Evolutionary conservation across 37 sponge, comb jelly and placozoan genomes (phyloP).

Genomic region (Spongia lamella): DNA sequence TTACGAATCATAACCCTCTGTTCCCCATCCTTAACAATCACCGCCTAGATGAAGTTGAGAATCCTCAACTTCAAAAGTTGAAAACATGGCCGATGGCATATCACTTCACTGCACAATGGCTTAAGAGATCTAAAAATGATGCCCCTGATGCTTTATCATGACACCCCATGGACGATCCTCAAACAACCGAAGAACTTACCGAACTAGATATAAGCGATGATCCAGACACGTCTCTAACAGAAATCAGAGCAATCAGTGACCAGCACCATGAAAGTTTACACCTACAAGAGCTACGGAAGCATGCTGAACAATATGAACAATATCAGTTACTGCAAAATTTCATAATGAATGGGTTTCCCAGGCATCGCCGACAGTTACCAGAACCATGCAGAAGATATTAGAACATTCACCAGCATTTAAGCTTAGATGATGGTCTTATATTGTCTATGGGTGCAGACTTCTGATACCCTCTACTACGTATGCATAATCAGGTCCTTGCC

Average conservation of each 20-base stretch:
- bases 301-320: too few species aligned
- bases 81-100: neutral
- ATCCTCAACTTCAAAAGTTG: conserved; percentile 11
- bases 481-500: neutral
- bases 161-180: neutral
- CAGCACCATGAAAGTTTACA: neutral
- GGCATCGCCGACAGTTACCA: neutral
- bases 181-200: too few species aligned
- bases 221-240: neutral
- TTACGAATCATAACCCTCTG: conserved; percentile 17
- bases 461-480: too few species aligned
- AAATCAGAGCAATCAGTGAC: neutral
- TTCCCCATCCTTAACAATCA: conserved; percentile 21
- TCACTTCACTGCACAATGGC: neutral
- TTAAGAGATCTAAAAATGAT: too few species aligned
- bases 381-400: conserved; percentile 9
- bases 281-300: too few species aligned
- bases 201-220: too few species aligned
- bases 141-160: too few species aligned
- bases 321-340: too few species aligned
- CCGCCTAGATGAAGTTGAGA: conserved; percentile 7
- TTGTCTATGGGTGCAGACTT: conserved; percentile 1
- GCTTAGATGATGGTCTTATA: conserved; percentile 14
- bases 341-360: too few species aligned
- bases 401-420: conserved; percentile 11